Conservation (phyloP, 2,113 vertebrate species). For the Phodopus roborovskii region DNA sequence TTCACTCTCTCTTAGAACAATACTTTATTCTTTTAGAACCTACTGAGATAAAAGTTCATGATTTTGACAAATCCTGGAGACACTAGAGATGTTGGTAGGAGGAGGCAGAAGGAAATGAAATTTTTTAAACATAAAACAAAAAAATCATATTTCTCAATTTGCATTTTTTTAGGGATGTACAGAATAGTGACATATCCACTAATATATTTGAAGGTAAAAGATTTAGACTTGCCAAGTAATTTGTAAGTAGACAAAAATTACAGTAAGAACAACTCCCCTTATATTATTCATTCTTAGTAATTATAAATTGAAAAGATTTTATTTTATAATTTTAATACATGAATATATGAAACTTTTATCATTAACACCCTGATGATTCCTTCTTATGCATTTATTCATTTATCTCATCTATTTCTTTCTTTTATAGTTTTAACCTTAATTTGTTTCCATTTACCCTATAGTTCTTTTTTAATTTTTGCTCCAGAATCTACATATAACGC, state of each 20-base stretch:
- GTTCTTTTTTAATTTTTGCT: not conserved
- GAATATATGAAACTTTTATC: no score
- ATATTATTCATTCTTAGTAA: not conserved
- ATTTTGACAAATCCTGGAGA: not conserved
- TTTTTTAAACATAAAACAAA: not conserved
- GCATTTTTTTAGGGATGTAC: not conserved
- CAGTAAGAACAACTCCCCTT: not conserved
- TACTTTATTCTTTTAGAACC: not conserved
- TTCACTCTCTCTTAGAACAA: not conserved
- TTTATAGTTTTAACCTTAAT: not conserved
- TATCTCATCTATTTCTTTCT: not conserved
- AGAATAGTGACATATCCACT: not conserved
- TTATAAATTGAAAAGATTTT: not conserved
- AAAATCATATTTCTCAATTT: not conserved
- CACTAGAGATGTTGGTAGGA: not conserved
- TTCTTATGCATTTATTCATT: no score
- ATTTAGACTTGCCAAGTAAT: not conserved
- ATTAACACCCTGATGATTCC: not conserved
- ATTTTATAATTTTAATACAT: not conserved
- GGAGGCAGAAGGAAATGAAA: not conserved
- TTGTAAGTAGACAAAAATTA: not conserved
- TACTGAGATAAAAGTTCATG: not conserved
- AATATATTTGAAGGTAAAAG: not conserved
- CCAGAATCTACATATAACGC: not conserved
- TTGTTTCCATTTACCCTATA: not conserved